Conservation (phyloP, 2,888 invertebrate species). For the Hypomecis punctinalis region DNA sequence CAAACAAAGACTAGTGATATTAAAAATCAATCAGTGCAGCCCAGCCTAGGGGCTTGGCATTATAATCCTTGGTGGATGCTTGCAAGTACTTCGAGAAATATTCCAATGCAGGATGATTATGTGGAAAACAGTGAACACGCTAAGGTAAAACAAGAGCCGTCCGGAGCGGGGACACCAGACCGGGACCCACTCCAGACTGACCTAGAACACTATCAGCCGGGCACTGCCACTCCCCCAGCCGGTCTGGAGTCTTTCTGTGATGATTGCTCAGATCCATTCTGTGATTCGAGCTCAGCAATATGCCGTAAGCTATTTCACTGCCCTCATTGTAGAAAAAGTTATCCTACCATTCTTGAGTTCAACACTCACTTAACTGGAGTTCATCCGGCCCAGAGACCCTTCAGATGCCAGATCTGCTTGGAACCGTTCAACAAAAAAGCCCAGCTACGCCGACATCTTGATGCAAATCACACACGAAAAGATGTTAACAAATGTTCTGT, state of each 20-base stretch:
- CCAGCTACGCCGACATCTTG: conserved; percentile 80
- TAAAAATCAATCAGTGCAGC: conserved; percentile 71
- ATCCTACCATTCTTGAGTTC: conserved; percentile 81
- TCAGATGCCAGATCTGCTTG: conserved; percentile 82
- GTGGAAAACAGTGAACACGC: conserved; percentile 75
- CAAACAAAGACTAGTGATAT: conserved; percentile 80
- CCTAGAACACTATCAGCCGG: conserved; percentile 68
- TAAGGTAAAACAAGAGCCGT: conserved; percentile 79
- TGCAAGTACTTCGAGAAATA: conserved; percentile 78
- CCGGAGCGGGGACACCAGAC: conserved; percentile 75
- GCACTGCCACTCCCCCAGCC: conserved; percentile 71
- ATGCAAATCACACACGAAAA: conserved; percentile 80
- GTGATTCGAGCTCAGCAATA: conserved; percentile 75
- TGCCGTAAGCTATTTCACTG: conserved; percentile 83
- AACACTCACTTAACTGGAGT: conserved; percentile 82
- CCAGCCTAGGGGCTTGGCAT: conserved; percentile 79
- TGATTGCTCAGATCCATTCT: conserved; percentile 83
- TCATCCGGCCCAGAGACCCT: conserved; percentile 82
- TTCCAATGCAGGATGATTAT: conserved; percentile 77
- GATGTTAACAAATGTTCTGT: conserved; percentile 84
- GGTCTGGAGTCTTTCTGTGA: conserved; percentile 81
- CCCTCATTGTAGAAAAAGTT: conserved; percentile 83
- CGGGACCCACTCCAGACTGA: conserved; percentile 74
- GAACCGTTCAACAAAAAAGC: conserved; percentile 83
- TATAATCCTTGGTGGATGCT: conserved; percentile 85